A percentile compares a stretch with the other conserved stretches of the same genome.
Conservation (phyloP, 30 jellyfish, hydroid and myxozoan genomes). For the Morbakka virulenta region DNA sequence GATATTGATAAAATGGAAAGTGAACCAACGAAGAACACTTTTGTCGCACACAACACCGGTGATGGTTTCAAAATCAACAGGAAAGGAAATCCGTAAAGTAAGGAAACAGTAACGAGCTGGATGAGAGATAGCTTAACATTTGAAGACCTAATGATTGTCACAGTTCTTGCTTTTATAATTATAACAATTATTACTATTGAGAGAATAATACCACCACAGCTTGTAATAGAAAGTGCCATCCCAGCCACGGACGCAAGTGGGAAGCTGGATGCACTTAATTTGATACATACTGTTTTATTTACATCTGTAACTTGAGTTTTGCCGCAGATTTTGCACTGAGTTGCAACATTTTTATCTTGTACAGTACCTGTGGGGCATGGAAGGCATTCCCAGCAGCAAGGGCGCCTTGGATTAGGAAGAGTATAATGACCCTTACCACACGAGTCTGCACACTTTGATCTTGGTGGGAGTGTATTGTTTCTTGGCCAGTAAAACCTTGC, state of each 20-base stretch:
- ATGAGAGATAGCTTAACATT: constrained; percentile 43
- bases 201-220: constrained; percentile 19
- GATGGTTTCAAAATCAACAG: constrained; percentile 25
- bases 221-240: not conserved
- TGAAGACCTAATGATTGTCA: constrained; percentile 59
- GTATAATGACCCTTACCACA: constrained; percentile 64
- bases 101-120: constrained; percentile 22
- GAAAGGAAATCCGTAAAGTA: constrained; percentile 22
- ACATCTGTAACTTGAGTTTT: constrained; percentile 1
- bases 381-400: constrained; percentile 72
- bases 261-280: constrained; percentile 3
- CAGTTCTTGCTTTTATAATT: constrained; percentile 10
- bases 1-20: constrained; percentile 50
- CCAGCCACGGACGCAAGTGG: constrained; percentile 9
- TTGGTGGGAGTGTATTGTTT: constrained; percentile 16
- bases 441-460: constrained; percentile 55
- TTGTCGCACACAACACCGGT: constrained; percentile 22
- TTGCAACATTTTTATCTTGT: constrained; percentile 16
- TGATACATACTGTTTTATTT: constrained; percentile 29
- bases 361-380: constrained; percentile 58
- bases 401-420: constrained; percentile 7
- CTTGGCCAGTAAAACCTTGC: constrained; percentile 22
- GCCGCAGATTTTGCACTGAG: constrained; percentile 38
- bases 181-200: constrained; percentile 2
- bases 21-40: constrained; percentile 33